Conservation (phyloP, 1,140 invertebrate species). For the Agraylea sexmaculata region DNA sequence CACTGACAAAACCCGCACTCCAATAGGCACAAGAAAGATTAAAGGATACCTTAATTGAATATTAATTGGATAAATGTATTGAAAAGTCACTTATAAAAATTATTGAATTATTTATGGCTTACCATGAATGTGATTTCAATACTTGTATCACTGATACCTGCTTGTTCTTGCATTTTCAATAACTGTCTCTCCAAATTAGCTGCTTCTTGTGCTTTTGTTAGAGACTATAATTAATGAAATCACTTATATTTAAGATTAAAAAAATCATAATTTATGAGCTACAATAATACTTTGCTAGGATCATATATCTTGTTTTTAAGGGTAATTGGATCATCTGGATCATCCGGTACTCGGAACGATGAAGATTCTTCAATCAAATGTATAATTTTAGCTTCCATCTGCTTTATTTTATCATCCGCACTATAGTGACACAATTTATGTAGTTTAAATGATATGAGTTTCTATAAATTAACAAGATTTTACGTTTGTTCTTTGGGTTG, state of each 20-base stretch:
- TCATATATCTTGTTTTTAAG: slow-evolving; percentile 2
- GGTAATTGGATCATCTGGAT: slow-evolving; percentile 15
- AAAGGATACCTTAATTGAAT: slow-evolving; percentile 65
- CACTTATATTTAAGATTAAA: background rate
- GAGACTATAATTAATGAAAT: slow-evolving; percentile 36
- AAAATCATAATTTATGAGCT: background rate
- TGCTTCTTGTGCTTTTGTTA: slow-evolving; percentile 94
- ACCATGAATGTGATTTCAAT: slow-evolving; percentile 90
- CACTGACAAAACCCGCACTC: slow-evolving; percentile 14
- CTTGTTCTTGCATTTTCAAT: slow-evolving; percentile 83
- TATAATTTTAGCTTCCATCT: slow-evolving; percentile 61
- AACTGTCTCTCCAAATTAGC: slow-evolving; percentile 81
- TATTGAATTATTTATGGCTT: slow-evolving; percentile 24
- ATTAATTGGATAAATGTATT: background rate
- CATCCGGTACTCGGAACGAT: slow-evolving; percentile 27
- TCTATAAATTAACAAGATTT: slow-evolving; percentile 1
- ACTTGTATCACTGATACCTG: slow-evolving; percentile 75
- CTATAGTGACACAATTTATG: slow-evolving; percentile 31
- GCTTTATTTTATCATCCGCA: slow-evolving; percentile 64
- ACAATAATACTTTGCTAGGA: slow-evolving; percentile 12
- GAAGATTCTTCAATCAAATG: slow-evolving; percentile 66
- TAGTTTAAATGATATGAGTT: slow-evolving; percentile 2
- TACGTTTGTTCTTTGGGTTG: slow-evolving; percentile 64
- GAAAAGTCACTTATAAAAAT: background rate
- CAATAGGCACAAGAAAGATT: slow-evolving; percentile 56